Percentiles rank a stretch among this genome's conserved stretches.
These are phyloP conservation scores for Acleris literana DNA, from an alignment of 2,888 invertebrate species.

Conservation along the genomic window DNA sequence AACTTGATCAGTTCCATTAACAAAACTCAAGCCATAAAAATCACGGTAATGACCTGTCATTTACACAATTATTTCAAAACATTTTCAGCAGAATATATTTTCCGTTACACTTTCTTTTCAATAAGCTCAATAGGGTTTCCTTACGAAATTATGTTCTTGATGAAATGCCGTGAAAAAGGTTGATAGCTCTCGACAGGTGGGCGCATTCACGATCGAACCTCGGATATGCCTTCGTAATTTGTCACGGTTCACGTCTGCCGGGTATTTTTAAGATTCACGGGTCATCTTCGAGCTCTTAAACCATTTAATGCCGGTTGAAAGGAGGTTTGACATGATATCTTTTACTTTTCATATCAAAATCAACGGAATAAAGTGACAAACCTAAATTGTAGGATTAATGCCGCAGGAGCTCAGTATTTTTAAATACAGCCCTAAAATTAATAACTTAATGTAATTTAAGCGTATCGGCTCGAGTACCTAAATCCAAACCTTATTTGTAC, in stretches of 20 bases:
- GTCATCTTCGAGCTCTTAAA: constrained; percentile 25
- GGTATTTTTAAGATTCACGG: constrained; percentile 31
- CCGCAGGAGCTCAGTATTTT: background rate
- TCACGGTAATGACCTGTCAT: constrained; percentile 31
- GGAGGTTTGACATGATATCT: constrained; percentile 9
- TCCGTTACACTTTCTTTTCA: constrained; percentile 35
- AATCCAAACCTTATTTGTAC: background rate
- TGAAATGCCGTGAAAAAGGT: constrained; percentile 37
- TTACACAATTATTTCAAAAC: constrained; percentile 31
- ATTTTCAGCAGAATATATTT: constrained; percentile 27
- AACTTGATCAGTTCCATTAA: no score
- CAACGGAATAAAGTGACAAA: constrained; percentile 6
- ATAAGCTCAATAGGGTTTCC: constrained; percentile 36
- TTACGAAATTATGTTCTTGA: constrained; percentile 36
- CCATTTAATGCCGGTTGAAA: constrained; percentile 24
- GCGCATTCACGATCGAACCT: constrained; percentile 31
- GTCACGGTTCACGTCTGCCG: constrained; percentile 26
- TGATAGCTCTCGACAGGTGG: constrained; percentile 37
- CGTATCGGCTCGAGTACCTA: background rate
- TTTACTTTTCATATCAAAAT: constrained; percentile 14
- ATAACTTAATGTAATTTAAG: background rate
- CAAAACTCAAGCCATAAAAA: background rate
- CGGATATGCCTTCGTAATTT: constrained; percentile 32
- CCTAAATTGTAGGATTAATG: background rate
- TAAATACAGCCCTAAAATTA: background rate